Conservation (phyloP, 2,113 vertebrate species). For the Crocuta crocuta region DNA sequence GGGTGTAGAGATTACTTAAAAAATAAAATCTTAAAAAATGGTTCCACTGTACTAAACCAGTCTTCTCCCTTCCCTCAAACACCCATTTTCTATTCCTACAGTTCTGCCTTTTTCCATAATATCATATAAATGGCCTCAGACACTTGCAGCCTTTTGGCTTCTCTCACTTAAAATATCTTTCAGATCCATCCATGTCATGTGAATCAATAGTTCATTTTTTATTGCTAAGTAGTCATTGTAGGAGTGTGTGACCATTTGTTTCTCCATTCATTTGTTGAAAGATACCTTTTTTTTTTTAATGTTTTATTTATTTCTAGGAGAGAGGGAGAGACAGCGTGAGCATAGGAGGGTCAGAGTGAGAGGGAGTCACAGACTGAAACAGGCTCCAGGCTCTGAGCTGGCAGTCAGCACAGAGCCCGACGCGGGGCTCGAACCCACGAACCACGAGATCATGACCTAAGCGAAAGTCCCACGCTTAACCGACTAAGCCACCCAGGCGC, state of each 20-base stretch:
- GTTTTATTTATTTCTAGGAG: too few species aligned
- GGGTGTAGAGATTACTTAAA: neutral
- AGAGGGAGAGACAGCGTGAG: too few species aligned
- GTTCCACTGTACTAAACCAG: neutral
- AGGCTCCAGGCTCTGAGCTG: too few species aligned
- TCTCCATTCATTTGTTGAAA: neutral
- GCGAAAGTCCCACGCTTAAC: too few species aligned
- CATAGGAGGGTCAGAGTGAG: too few species aligned
- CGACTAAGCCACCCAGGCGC: too few species aligned
- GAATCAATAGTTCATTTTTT: neutral
- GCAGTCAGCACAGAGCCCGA: too few species aligned
- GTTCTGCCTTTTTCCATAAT: slow-evolving; percentile 13
- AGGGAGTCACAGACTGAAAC: too few species aligned
- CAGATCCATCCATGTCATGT: neutral
- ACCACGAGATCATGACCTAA: too few species aligned
- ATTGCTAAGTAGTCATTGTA: neutral
- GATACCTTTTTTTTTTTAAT: too few species aligned
- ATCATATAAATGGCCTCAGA: neutral
- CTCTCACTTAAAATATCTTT: neutral
- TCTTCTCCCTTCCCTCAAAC: neutral
- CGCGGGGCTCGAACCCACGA: too few species aligned
- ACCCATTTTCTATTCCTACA: neutral
- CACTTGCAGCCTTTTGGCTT: neutral
- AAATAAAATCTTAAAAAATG: neutral
- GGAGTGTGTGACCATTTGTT: neutral